Evolutionary conservation across 1,140 invertebrate species (phyloP), one percentile per base, ranked within the genome.

Genomic region (Dryas iulia): DNA sequence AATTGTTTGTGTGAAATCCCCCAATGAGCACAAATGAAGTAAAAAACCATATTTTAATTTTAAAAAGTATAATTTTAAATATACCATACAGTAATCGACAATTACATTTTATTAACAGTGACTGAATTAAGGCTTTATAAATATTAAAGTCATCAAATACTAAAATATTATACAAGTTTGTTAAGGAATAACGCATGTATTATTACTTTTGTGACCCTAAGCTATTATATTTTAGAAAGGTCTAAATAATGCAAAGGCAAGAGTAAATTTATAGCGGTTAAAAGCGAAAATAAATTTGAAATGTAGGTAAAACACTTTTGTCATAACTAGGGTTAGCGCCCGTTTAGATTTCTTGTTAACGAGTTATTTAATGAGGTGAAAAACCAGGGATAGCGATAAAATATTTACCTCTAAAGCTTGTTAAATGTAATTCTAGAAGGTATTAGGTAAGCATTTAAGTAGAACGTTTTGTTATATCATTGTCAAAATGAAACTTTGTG

Each of bases 221-320:
- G 73, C 62, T 69, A 73, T 73, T 73, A 76, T 71, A 71, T 73
- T 73, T 71, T 76, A 75, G 73, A 76, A 77, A 75, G 72, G 62
- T 68, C 68, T 73, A 77, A 81, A 81, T 78, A 77, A 80, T 79
- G 74, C 70, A 77, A 67, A 74, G 69, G 69, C 65, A 67, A 71
- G 69, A 71, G 66, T 73, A 69, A 77, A 76, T 77, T 79, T 79
- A 74, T 79, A 64, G 66, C 71, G 77, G 74, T 70, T 73, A 73
- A 69, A 68, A 77, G 35, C 59, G 74, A 77, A 76, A 76, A 76
- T 76, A 79, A 79, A 77, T 77, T 79, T 74, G 74, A 77, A 79
- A 72, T 76, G 72, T 79, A 77, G 74, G 74, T 77, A 77, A 77
- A 79, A 76, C 70, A 77, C 72, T 77, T 77, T 73, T 74, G 74